phyloP scores from a whole-genome alignment of 1,140 invertebrate genomes.

The Contarinia nasturtii region DNA sequence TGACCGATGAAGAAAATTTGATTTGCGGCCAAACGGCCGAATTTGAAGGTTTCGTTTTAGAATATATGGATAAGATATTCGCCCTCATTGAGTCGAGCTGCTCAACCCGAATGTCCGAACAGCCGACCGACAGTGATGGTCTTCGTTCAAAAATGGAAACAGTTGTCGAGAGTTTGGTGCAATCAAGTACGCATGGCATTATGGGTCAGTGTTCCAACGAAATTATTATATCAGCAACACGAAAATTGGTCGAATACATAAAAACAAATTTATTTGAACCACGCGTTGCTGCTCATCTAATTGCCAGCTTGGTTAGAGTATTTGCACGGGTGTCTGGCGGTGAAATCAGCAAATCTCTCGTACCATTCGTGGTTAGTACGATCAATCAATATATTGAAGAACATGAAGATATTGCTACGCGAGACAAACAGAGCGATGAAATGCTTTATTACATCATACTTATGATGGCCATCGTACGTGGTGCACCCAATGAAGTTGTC shows the following conservation, averaged over 20 bases:
- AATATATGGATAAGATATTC: constrained; percentile 66
- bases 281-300: constrained; percentile 59
- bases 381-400: constrained; percentile 34
- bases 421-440: constrained; percentile 60
- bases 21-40: constrained; percentile 61
- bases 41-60: constrained; percentile 75
- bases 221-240: constrained; percentile 44
- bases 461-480: constrained; percentile 46
- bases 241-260: constrained; percentile 54
- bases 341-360: constrained; percentile 44
- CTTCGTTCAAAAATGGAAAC: constrained; percentile 31
- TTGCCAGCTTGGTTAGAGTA: constrained; percentile 44
- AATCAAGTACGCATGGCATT: constrained; percentile 21
- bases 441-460: constrained; percentile 60
- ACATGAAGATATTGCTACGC: constrained; percentile 30
- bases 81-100: constrained; percentile 52
- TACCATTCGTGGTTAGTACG: constrained; percentile 47
- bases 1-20: constrained; percentile 56
- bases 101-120: constrained; percentile 41
- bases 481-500: constrained; percentile 37
- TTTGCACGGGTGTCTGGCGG: constrained; percentile 46
- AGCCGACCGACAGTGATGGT: constrained; percentile 30
- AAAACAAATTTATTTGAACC: constrained; percentile 57
- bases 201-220: not conserved
- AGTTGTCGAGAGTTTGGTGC: constrained; percentile 31